Evolutionary conservation across 1,140 invertebrate genomes (phyloP), one percentile per base, ranked within the genome.

Genomic region (Whitmania pigra): DNA sequence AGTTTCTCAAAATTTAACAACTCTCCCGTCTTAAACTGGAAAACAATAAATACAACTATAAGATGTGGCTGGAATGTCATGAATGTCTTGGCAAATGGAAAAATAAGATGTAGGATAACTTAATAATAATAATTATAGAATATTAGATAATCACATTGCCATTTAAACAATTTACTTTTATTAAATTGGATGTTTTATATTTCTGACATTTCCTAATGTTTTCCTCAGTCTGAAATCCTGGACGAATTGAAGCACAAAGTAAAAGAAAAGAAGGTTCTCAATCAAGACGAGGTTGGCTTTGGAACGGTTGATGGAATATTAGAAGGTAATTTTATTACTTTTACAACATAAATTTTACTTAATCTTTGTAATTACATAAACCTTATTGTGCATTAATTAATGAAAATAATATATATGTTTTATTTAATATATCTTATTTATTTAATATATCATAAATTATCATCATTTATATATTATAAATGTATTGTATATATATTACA

Each of bases 241-340:
- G 57, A 63, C 57, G 57, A 63, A 63, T 31, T 63, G 57, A 63
- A 63, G 18, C 22, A 31, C 22, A 63, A 63, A 25, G 57, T 63
- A 4, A 63, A 63, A 31, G 57, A 25, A 13, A 63, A 63, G 22
- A 63, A 63, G 11, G 29, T 63, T 25, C 29, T 63, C 57, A 63
- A 63, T 31, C 22, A 63, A 15, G 57, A 63, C 6, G 57, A 63
- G 57, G 57, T 63, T 11, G 57, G 29, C 7, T 63, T 63, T 63
- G 57, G 57, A 22, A 63, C 57, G 9, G 22, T 63, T 3, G 57
- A 63, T 63, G 57, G 57, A 22, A 63, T 63, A 15, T 63, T 63
- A 15, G 57, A 63, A 63, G 57, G 57, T 63, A 25, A 25, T 63
- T 31, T 17, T 63, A 25, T 63, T 25, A 15, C 7, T 60, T n/a